These are phyloP conservation scores for Hydropotes inermis DNA, from an alignment of 2,113 vertebrate genomes.

Conservation along the genomic window DNA sequence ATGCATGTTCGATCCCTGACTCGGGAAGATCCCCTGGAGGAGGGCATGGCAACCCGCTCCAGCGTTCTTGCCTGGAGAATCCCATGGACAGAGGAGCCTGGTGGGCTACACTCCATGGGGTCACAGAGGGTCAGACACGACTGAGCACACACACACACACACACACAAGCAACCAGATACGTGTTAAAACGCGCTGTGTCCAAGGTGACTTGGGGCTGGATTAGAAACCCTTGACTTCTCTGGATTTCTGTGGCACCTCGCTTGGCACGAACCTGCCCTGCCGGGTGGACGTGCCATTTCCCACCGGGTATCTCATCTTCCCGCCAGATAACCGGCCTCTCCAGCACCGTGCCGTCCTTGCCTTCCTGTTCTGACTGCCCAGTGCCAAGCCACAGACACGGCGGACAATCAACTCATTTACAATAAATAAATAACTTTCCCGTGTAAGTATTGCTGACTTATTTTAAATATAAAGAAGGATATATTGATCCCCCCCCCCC, in stretches of 20 bases:
- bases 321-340: fast-evolving
- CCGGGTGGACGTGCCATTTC: fast-evolving
- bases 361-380: not conserved
- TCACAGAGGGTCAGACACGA: not conserved
- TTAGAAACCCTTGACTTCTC: not conserved
- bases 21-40: not conserved
- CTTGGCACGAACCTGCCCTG: fast-evolving
- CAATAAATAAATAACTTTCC: not conserved
- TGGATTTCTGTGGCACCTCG: not conserved
- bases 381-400: too few relatives aligned
- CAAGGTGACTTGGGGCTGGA: too few relatives aligned
- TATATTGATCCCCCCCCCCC: not conserved
- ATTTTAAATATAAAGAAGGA: not conserved
- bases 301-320: fast-evolving
- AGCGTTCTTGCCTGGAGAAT: not conserved
- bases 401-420: not conserved
- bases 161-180: too few relatives aligned
- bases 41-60: not conserved
- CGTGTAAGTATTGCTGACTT: not conserved
- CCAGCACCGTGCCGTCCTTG: fast-evolving
- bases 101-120: fast-evolving
- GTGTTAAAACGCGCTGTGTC: fast-evolving
- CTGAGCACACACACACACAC: not conserved
- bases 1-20: not conserved
- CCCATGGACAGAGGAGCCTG: not conserved